Evolutionary conservation across 2,113 vertebrate genomes (phyloP).

Genomic region (Syngnathus typhle): DNA sequence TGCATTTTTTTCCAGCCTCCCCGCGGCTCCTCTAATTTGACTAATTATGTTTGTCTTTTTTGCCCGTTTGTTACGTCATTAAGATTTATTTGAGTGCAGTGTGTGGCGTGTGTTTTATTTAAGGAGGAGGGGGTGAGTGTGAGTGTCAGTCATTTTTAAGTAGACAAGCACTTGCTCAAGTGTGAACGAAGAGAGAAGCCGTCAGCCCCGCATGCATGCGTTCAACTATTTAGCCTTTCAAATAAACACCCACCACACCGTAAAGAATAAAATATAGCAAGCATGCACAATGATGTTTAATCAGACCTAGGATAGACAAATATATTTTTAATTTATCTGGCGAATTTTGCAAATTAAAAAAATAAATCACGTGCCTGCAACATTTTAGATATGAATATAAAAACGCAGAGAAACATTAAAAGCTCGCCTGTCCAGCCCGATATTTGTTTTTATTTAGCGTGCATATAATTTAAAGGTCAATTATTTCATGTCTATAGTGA

Average conservation of each 20-base stretch:
- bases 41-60: conserved; percentile 76
- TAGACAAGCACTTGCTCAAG: conserved; percentile 84
- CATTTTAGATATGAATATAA: not conserved
- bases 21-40: conserved; percentile 83
- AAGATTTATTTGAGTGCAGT: conserved; percentile 65
- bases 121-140: conserved; percentile 50
- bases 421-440: not conserved
- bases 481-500: not conserved
- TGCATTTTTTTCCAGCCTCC: conserved; percentile 37
- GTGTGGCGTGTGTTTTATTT: not conserved
- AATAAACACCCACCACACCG: not conserved
- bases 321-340: not conserved
- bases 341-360: not conserved
- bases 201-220: not conserved
- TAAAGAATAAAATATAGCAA: not conserved
- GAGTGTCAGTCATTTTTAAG: conserved; percentile 90
- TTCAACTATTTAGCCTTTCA: not conserved
- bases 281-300: no score
- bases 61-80: conserved; percentile 79
- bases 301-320: no score
- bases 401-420: not conserved
- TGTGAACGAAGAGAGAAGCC: conserved; percentile 74
- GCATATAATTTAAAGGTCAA: not conserved
- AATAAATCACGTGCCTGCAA: not conserved
- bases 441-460: not conserved